These are phyloP conservation scores for Ormyrus nitidulus DNA, from an alignment of 2,888 invertebrate genomes.

Conservation along the genomic window DNA sequence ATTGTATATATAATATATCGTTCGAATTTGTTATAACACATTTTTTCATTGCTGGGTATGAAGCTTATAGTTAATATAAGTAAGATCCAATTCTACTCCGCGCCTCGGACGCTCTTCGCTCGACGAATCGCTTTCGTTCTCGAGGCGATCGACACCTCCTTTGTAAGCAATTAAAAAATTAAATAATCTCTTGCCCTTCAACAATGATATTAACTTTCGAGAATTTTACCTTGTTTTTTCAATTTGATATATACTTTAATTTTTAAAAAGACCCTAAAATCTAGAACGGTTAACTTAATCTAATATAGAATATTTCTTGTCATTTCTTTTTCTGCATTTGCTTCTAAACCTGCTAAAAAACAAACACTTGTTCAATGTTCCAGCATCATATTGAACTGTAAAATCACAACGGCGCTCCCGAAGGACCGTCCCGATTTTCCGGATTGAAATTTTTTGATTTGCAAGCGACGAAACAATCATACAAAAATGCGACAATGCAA, in stretches of 20 bases:
- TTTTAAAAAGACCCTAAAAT: not conserved
- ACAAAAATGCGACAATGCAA: slow-evolving; percentile 38
- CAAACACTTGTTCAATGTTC: slow-evolving; percentile 17
- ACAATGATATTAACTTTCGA: slow-evolving; percentile 45
- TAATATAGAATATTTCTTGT: not conserved
- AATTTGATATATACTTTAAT: slow-evolving; percentile 4
- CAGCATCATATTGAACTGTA: slow-evolving; percentile 23
- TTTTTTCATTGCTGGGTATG: not conserved
- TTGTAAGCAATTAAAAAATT: slow-evolving; percentile 46
- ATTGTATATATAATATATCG: slow-evolving; percentile 22
- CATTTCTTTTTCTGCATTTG: not conserved
- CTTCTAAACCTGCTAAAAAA: not conserved
- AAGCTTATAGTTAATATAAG: slow-evolving; percentile 20
- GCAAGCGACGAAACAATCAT: slow-evolving; percentile 15
- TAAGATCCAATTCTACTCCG: slow-evolving; percentile 28
- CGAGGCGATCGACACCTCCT: slow-evolving; percentile 48
- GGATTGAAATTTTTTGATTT: not conserved
- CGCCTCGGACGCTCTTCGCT: slow-evolving; percentile 40
- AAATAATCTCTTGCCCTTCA: slow-evolving; percentile 41
- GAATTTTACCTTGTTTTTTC: not conserved
- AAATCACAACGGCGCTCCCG: not conserved
- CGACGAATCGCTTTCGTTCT: slow-evolving; percentile 4
- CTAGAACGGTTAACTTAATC: not conserved
- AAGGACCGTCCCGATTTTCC: not conserved
- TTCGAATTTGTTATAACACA: slow-evolving; percentile 11